Conservation (phyloP, 1,140 invertebrate species). For the Drosophila ogumai region DNA sequence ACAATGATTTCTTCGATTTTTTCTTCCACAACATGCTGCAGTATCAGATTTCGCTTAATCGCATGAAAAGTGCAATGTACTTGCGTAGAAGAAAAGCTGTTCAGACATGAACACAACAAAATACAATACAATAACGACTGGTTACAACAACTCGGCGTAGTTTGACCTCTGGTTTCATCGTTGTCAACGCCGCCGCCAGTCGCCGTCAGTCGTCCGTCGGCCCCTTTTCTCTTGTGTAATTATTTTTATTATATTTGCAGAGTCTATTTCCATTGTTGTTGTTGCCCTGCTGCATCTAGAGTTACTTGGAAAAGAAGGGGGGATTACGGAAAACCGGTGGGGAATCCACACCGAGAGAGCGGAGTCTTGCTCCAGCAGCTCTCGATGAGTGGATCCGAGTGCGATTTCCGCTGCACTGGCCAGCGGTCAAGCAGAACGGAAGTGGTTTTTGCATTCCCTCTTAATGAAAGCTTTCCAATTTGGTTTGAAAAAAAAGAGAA, state of each 20-base stretch:
- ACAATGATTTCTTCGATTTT: conserved; percentile 12
- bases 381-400: conserved; percentile 32
- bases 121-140: conserved; percentile 24
- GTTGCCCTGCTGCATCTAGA: conserved; percentile 51
- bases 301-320: conserved; percentile 38
- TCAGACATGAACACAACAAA: conserved; percentile 37
- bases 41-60: conserved; percentile 79
- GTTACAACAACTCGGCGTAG: conserved; percentile 52
- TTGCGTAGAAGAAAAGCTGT: conserved; percentile 28
- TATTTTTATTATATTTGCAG: conserved; percentile 76
- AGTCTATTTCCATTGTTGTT: conserved; percentile 48
- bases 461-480: conserved; percentile 9
- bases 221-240: conserved; percentile 71
- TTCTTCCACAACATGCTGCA: conserved; percentile 24
- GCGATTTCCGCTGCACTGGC: conserved; percentile 71
- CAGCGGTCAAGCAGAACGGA: conserved; percentile 65
- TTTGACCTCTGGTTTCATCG: conserved; percentile 70
- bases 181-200: conserved; percentile 29
- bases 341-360: conserved; percentile 29
- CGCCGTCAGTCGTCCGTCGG: conserved; percentile 37
- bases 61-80: conserved; percentile 75
- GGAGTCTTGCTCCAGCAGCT: conserved; percentile 25
- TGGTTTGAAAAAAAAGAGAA: conserved; percentile 13
- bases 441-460: conserved; percentile 63
- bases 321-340: conserved; percentile 14